These are phyloP conservation scores for Oreotrochilus melanogaster DNA, from an alignment of 2,113 vertebrate genomes.

Conservation along the genomic window DNA sequence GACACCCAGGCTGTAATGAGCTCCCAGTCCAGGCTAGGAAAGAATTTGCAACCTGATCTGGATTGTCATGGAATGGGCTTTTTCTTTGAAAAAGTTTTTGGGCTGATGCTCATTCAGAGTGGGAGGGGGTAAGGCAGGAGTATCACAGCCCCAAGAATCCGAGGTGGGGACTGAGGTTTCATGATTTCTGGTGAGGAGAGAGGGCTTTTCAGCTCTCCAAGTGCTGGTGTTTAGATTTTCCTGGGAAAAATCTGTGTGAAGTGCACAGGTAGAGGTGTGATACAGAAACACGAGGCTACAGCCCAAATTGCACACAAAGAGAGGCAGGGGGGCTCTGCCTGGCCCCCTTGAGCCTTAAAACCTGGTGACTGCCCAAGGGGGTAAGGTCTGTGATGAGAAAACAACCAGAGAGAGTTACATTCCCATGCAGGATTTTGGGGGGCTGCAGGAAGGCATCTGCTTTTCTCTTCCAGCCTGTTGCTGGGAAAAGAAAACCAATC, in stretches of 20 bases:
- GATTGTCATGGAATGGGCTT: background rate
- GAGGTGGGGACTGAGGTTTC: fast-evolving
- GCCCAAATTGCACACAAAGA: fast-evolving
- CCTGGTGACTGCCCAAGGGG: background rate
- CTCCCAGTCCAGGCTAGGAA: background rate
- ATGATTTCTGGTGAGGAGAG: fast-evolving
- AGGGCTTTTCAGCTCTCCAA: fast-evolving
- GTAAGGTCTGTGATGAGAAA: fast-evolving
- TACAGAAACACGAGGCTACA: fast-evolving
- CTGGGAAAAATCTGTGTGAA: background rate
- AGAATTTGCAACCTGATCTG: background rate
- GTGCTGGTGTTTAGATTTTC: background rate
- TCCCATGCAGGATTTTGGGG: background rate
- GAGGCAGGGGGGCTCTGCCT: background rate
- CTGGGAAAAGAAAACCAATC: conserved; percentile 30
- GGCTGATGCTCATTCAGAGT: background rate
- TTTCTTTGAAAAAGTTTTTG: background rate
- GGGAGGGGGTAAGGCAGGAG: background rate
- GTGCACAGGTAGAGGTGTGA: fast-evolving
- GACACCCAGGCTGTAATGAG: background rate
- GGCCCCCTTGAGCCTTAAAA: background rate
- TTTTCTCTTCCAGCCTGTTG: background rate
- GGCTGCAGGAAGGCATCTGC: fast-evolving
- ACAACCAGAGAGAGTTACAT: background rate
- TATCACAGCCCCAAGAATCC: too few species aligned